Percentiles rank a stretch among this genome's conserved stretches.
Evolutionary conservation across 37 sponge, comb jelly and placozoan genomes (phyloP).

Genomic region (Ephydatia muelleri): DNA sequence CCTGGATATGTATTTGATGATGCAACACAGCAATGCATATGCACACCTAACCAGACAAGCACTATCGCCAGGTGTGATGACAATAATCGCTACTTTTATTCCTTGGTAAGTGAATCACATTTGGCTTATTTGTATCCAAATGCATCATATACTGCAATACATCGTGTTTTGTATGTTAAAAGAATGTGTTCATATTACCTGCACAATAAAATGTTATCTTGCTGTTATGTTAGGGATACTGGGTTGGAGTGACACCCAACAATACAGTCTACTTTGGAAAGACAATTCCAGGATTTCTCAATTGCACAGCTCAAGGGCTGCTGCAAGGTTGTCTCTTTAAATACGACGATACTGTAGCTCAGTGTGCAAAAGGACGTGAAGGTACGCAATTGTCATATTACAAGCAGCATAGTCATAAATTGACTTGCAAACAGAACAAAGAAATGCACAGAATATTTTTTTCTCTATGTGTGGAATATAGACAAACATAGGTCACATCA

Average conservation of each 20-base stretch:
- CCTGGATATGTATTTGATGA: slow-evolving; percentile 54
- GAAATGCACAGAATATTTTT: too few species aligned
- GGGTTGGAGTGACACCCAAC: slow-evolving; percentile 29
- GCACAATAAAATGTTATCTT: not conserved
- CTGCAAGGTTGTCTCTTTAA: slow-evolving; percentile 60
- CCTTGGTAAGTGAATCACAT: slow-evolving; percentile 31
- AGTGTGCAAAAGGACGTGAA: slow-evolving; percentile 59
- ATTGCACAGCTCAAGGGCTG: slow-evolving; percentile 47
- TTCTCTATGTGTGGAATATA: too few species aligned
- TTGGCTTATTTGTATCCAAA: not conserved
- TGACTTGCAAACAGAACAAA: too few species aligned
- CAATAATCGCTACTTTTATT: slow-evolving; percentile 50
- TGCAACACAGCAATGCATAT: slow-evolving; percentile 14
- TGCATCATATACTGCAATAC: not conserved
- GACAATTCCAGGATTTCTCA: slow-evolving; percentile 57
- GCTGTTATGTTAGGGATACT: slow-evolving; percentile 31
- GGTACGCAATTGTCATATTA: slow-evolving; percentile 8
- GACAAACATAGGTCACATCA: too few species aligned
- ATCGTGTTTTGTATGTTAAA: too few species aligned
- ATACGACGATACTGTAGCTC: slow-evolving; percentile 42
- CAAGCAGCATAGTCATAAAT: not conserved
- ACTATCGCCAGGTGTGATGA: slow-evolving; percentile 49
- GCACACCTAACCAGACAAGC: not conserved
- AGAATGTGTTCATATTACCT: too few species aligned
- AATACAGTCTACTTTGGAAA: slow-evolving; percentile 10